Evolutionary conservation across 2,888 invertebrate genomes (phyloP), one percentile per base, ranked within the genome.

Genomic region (Megaustenia siamemsis): DNA sequence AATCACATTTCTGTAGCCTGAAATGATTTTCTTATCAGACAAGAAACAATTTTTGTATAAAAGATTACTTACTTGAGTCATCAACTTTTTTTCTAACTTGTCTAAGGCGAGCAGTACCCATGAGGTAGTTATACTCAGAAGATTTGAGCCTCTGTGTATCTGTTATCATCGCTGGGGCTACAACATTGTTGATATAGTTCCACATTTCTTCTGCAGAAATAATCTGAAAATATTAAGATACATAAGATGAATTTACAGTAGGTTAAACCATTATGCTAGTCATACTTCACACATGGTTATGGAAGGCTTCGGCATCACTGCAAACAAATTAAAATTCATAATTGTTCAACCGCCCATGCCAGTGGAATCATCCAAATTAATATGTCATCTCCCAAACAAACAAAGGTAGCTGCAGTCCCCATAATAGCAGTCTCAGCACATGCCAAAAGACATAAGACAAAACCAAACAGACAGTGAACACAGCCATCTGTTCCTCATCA

Each of bases 21-120:
- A 53, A 60, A 18, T 60, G 18, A 18, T 60, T 60, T 15, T 60
- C 24, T 24, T 60, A 8, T 24, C 60, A 15, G 6, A 24, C 24
- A 60, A 60, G 8, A 24, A 24, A 24, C n/a, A 60, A 1, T 28
- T n/a, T 28, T 28, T 66, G 66, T 28, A 24, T 28, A 28, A 28
- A 66, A 6, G n/a, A 45, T 10, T 35, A 53, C 53, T 81, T n/a
- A 81, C 81, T 18, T 21, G 38, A 69, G 4, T 4, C 15, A n/a
- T 38, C 38, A 71, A 18, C n/a, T 15, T 53, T 38, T 73, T 40
- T 32, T 28, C 84, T 45, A 32, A 79, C 75, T 49, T 84, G 84
- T 40, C 84, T 40, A 8, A 84, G 32, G 8, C 84, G 60, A 6
- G 73, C 76, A 28, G 49, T 56, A 10, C 80, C 80, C 28, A 81